Percentiles rank a stretch among this genome's conserved stretches.
Evolutionary conservation across 2,113 vertebrate genomes (phyloP).

Genomic region (Eudyptes chrysolophus): DNA sequence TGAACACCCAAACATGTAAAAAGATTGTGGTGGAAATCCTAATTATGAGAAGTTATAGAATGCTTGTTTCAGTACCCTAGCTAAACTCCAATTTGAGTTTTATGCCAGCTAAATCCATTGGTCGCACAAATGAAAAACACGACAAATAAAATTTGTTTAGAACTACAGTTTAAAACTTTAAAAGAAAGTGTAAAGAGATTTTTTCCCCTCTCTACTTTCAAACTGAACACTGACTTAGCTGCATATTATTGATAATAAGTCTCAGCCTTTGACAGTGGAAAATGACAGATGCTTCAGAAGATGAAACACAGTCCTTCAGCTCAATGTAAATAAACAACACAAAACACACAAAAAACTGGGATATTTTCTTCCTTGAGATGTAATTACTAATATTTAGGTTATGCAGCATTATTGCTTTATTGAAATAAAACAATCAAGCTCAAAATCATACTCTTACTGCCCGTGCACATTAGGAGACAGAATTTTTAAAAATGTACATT

Average conservation of each 20-base stretch:
- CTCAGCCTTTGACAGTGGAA: neutral
- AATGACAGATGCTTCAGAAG: neutral
- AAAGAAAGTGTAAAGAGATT: neutral
- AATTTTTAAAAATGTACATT: neutral
- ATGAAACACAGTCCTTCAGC: neutral
- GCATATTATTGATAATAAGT: neutral
- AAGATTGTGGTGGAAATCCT: neutral
- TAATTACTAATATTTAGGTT: neutral
- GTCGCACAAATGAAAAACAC: neutral
- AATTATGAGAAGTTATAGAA: neutral
- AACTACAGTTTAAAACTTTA: neutral
- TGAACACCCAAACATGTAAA: neutral
- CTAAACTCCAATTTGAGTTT: neutral
- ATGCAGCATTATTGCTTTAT: neutral
- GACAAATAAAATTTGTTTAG: neutral
- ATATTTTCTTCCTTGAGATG: neutral
- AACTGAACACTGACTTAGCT: neutral
- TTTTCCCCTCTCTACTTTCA: neutral
- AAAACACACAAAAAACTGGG: rapidly evolving
- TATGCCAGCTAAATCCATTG: conserved; percentile 5
- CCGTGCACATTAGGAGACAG: neutral
- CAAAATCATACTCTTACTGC: neutral
- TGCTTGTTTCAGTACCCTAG: neutral
- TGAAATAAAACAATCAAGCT: neutral
- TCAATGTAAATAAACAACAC: neutral